Evolutionary conservation across 2,113 vertebrate species (phyloP).

Genomic region (Tiliqua scincoides): DNA sequence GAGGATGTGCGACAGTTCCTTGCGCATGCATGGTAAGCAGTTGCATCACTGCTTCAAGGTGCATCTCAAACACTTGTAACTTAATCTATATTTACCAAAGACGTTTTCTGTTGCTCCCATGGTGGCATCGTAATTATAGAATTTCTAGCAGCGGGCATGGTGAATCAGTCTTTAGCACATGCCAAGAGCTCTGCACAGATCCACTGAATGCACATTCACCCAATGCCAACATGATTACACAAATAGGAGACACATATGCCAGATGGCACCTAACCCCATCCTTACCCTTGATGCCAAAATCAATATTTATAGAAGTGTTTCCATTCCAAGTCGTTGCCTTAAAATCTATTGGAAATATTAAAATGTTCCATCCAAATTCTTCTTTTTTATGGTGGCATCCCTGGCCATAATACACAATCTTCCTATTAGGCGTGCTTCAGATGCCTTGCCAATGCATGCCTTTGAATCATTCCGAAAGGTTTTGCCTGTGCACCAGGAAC

Average conservation of each 20-base stretch:
- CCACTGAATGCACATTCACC: constrained; percentile 14
- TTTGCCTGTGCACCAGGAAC: background rate
- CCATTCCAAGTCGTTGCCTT: background rate
- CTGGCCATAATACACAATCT: background rate
- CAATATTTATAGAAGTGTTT: constrained; percentile 10
- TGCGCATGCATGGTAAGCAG: background rate
- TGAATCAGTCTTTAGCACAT: constrained; percentile 14
- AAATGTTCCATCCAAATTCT: background rate
- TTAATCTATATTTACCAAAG: background rate
- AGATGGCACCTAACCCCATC: constrained; percentile 10
- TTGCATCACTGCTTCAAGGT: background rate
- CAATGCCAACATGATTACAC: constrained; percentile 5
- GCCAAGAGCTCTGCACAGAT: background rate
- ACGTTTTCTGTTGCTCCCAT: background rate
- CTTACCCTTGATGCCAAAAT: background rate
- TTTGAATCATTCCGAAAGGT: background rate
- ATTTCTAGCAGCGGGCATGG: background rate
- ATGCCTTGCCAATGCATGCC: background rate
- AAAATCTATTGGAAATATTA: background rate
- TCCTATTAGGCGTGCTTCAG: background rate
- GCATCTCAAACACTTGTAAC: background rate
- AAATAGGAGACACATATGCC: constrained; percentile 4
- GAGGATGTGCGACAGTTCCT: background rate
- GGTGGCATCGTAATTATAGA: background rate
- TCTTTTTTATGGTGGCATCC: background rate